Evolutionary conservation across 1,140 invertebrate genomes (phyloP), one percentile per base, ranked within the genome.

Genomic region (Drosophila burlai): DNA sequence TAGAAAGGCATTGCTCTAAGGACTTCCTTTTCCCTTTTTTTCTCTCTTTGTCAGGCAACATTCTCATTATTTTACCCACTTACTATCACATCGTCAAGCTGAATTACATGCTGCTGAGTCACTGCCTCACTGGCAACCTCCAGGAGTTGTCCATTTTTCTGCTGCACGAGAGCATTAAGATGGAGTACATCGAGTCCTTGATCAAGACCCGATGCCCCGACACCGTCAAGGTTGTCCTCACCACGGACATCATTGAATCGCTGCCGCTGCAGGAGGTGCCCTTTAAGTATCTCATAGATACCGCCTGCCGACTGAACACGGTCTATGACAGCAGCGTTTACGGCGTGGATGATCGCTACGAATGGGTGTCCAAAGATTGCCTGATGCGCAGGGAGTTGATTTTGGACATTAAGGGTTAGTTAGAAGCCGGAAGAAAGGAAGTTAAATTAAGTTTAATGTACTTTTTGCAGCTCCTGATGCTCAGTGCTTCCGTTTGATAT

Each of bases 1-100:
- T 69, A 49, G 31, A 18, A 63, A 57, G 49, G 36, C n/a, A 58
- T 45, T 13, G 11, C 10, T 34, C 3, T 21, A 47, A 26, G 24
- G 24, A 36, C 38, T 16, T 31, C 9, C 11, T 21, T 52, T 3
- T 69, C 10, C 59, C 0, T 42, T 49, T n/a, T n/a, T n/a, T n/a
- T n/a, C n/a, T n/a, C n/a, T n/a, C n/a, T n/a, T n/a, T n/a, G n/a
- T n/a, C 45, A 92, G 91, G 91, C 43, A 91, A 92, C 65, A 85
- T 92, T n/a, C 62, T 92, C 18, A 79, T 92, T 1, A 79, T 92
- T 43, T 52, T 92, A 52, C 85, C 91, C 10, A 69, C 74, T 0
- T 92, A 87, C 42, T 81, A 90, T 31, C 91, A 92, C 42, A 62
- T 92, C 18, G 74, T 91, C 9, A 85, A 90, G 58, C 65, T 92